phyloP scores from a whole-genome alignment of 1,140 invertebrate species.

The Pseudomyrmex dendroicus region DNA sequence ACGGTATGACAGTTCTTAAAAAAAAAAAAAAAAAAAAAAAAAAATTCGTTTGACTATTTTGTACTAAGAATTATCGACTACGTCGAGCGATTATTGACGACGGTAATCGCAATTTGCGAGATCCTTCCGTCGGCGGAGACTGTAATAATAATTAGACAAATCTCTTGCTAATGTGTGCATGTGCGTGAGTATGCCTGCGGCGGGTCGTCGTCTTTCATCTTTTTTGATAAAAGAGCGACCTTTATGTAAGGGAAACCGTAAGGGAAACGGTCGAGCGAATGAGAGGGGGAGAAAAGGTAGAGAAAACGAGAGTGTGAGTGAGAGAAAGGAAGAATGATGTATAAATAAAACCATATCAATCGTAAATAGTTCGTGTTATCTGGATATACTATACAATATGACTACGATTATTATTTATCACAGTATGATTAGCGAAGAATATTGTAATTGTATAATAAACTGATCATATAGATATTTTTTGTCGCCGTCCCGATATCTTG shows the following conservation, averaged over 20 bases:
- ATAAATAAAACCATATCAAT: slow-evolving; percentile 86
- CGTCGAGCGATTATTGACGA: slow-evolving; percentile 46
- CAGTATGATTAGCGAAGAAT: slow-evolving; percentile 82
- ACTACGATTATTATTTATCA: slow-evolving; percentile 79
- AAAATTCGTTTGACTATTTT: slow-evolving; percentile 82
- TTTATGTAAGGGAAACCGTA: slow-evolving; percentile 20
- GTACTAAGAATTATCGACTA: slow-evolving; percentile 78
- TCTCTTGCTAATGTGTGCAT: slow-evolving; percentile 53
- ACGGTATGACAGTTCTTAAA: slow-evolving; percentile 84
- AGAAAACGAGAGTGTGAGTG: neutral
- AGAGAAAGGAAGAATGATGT: slow-evolving; percentile 74
- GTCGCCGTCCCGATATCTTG: neutral
- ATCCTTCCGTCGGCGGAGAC: slow-evolving; percentile 26
- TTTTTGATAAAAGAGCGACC: slow-evolving; percentile 34
- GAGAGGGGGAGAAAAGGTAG: neutral
- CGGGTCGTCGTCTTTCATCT: neutral
- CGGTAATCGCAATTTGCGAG: slow-evolving; percentile 18
- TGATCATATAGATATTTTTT: slow-evolving; percentile 79
- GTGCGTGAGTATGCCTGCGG: neutral
- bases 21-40: slow-evolving; percentile 16
- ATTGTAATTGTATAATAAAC: slow-evolving; percentile 86
- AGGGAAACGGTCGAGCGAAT: neutral
- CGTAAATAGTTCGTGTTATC: slow-evolving; percentile 80
- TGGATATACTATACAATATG: slow-evolving; percentile 72
- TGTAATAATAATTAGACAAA: slow-evolving; percentile 59